phyloP scores from a whole-genome alignment of 64 coral and sea anemone species.

The Trachythela sp. region DNA sequence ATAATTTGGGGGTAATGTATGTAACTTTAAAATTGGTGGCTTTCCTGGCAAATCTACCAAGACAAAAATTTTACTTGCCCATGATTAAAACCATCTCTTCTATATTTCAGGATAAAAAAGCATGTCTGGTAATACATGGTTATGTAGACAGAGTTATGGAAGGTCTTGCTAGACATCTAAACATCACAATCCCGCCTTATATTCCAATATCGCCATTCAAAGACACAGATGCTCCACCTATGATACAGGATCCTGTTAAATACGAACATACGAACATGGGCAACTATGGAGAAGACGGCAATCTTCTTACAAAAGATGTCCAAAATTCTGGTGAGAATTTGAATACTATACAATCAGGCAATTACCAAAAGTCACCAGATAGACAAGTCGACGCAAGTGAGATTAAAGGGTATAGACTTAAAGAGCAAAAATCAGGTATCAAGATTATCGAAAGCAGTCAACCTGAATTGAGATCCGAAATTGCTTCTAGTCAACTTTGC shows the following conservation, averaged over 20 bases:
- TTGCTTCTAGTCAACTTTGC: not conserved
- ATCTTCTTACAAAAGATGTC: not conserved
- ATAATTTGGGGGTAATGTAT: too few relatives aligned
- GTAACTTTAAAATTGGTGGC: too few relatives aligned
- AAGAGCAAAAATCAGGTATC: not conserved
- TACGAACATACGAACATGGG: not conserved
- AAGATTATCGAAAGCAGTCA: not conserved
- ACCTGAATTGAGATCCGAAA: not conserved
- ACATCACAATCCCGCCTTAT: not conserved
- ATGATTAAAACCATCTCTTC: not conserved
- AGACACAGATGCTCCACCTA: not conserved
- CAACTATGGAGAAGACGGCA: not conserved
- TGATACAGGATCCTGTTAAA: not conserved
- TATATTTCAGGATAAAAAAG: conserved; percentile 90
- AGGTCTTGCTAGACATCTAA: not conserved
- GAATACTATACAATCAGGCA: not conserved
- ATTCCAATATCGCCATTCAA: not conserved
- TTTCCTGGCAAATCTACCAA: too few relatives aligned
- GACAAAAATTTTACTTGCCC: too few relatives aligned
- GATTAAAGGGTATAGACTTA: not conserved
- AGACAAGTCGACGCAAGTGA: not conserved
- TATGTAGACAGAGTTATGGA: conserved; percentile 64
- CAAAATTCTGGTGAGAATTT: not conserved
- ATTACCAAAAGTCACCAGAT: not conserved
- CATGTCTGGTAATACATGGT: conserved; percentile 70